phyloP scores from a whole-genome alignment of 2,888 invertebrate species.

The Xylota sylvarum region DNA sequence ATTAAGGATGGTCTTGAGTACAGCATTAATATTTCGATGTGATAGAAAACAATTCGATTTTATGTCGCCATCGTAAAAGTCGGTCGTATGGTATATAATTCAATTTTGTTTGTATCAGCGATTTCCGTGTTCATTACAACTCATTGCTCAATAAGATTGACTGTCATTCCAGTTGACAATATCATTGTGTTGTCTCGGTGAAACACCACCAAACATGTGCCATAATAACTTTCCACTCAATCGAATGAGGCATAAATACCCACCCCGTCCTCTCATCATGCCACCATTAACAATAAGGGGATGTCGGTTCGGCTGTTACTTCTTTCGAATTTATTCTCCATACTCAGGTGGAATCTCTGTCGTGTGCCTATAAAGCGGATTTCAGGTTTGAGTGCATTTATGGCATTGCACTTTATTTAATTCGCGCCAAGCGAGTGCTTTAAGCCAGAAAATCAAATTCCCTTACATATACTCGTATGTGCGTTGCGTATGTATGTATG shows the following conservation, averaged over 20 bases:
- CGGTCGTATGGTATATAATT: conserved; percentile 30
- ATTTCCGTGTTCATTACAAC: conserved; percentile 49
- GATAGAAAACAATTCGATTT: neutral
- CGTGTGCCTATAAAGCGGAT: conserved; percentile 19
- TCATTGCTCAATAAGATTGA: conserved; percentile 62
- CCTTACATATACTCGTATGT: neutral
- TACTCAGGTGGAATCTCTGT: neutral
- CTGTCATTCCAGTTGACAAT: conserved; percentile 44
- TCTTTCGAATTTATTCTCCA: conserved; percentile 11
- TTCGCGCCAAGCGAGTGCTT: conserved; percentile 12
- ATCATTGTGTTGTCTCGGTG: conserved; percentile 12
- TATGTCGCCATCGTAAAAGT: conserved; percentile 10
- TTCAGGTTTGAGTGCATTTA: conserved; percentile 18
- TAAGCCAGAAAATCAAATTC: conserved; percentile 57
- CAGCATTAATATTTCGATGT: too few species aligned
- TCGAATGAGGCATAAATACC: conserved; percentile 20
- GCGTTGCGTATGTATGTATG: too few species aligned
- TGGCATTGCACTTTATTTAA: conserved; percentile 24
- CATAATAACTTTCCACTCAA: conserved; percentile 51
- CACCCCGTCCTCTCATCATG: neutral
- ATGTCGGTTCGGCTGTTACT: conserved; percentile 7
- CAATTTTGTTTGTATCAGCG: conserved; percentile 32
- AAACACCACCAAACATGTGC: conserved; percentile 8
- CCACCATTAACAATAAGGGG: conserved; percentile 15
- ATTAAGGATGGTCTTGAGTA: neutral